Conservation (phyloP, 2,797 vertebrate genomes). For the Poecile montanus region DNA sequence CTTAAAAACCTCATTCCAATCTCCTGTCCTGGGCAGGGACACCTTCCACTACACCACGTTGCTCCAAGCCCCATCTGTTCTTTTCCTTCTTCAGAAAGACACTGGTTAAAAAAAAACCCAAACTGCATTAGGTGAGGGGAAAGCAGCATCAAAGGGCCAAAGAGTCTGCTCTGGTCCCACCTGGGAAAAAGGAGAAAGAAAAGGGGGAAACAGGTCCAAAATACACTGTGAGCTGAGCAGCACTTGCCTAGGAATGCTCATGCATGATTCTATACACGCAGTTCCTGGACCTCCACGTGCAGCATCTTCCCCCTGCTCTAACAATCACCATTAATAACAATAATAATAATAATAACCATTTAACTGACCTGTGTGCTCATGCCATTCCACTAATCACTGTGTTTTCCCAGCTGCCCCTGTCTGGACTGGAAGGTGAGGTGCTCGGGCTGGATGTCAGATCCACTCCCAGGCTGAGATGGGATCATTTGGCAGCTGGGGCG, state of each 20-base stretch:
- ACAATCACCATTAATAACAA: not conserved
- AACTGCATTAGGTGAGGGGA: not conserved
- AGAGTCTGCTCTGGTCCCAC: not conserved
- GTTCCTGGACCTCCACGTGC: rapidly evolving
- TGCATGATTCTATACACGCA: rapidly evolving
- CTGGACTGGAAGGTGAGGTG: not conserved
- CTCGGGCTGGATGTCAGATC: not conserved
- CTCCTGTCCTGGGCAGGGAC: not conserved
- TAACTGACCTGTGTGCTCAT: not conserved
- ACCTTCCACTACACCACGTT: not conserved
- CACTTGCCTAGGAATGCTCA: not conserved
- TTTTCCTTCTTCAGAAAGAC: not conserved
- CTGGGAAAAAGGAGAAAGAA: not conserved
- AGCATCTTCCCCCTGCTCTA: not conserved
- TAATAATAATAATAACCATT: not conserved
- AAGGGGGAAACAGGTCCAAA: not conserved
- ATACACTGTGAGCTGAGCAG: not conserved
- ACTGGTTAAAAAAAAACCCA: not conserved
- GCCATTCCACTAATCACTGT: not conserved
- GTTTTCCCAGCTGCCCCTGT: not conserved
- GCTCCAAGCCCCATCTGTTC: not conserved
- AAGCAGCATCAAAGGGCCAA: not conserved
- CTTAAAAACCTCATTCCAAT: not conserved
- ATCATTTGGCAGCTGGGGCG: not conserved
- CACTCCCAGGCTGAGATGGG: not conserved